Base-by-base conservation (phyloP, 2,888 invertebrate species). In the Ischnura elegans region DNA sequence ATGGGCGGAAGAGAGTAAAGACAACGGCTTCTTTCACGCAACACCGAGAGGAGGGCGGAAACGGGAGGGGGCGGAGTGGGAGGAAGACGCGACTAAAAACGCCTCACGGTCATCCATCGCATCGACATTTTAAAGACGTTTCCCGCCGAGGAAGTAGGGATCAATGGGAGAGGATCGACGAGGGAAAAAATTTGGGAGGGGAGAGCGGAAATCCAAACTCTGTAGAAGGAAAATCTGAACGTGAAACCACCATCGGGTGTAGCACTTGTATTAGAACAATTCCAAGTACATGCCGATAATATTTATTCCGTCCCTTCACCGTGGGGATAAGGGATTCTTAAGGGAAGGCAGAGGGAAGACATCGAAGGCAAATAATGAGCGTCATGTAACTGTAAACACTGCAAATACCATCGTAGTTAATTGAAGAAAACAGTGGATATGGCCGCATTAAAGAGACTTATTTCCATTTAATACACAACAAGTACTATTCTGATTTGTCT, bases 161-260 rank as follows among this genome's bases (percentile, higher is more conserved):
- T 87, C 51, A 87, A 51, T 87, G 87, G 87, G 51, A 87, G 51
- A 87, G 47, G 87, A 42, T 87, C 51, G 47, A 42, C 21, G 87
- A 36, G 51, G 51, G 51, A 51, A 36, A n/a, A n/a, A 19, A 25
- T 21, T 29, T n/a, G 51, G n/a, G 87, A 13, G n/a, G 6, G 3
- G 36, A 46, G 29, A 4, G 5, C 29, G 76, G 76, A 76, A 76
- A 76, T 36, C n/a, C 76, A 76, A 76, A 76, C 76, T 76, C 36
- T 29, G 76, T 8, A 76, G 29, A 76, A 76, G 76, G 36, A 76
- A 76, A 76, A 76, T 76, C 76, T 76, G 2, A 29, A 13, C 76
- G 76, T 16, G 76, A n/a, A n/a, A n/a, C 76, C 29, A 36, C 29
- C 76, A 76, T 10, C 10, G 76, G 4, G 76, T 13, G 10, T 36